Conservation (phyloP, 1,140 invertebrate genomes). For the Heliconius nattereri region DNA sequence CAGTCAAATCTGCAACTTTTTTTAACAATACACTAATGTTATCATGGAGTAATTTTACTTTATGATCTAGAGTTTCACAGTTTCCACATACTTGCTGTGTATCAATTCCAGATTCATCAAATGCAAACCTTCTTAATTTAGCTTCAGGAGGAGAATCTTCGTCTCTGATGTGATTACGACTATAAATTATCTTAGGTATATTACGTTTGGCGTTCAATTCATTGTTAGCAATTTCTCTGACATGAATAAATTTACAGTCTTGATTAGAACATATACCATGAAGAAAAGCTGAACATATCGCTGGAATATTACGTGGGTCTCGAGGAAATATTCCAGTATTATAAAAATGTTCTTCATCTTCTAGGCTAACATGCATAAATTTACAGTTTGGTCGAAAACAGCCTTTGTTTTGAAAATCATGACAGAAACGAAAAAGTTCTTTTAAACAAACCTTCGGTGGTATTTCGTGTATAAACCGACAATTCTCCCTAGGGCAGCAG, state of each 20-base stretch:
- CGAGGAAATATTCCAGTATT: conserved; percentile 62
- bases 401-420: conserved; percentile 76
- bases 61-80: conserved; percentile 71
- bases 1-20: conserved; percentile 71
- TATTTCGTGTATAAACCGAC: conserved; percentile 68
- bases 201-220: conserved; percentile 50
- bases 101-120: conserved; percentile 59
- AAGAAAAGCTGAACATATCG: conserved; percentile 61
- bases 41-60: conserved; percentile 73
- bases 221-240: conserved; percentile 53
- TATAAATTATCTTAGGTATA: conserved; percentile 54
- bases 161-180: conserved; percentile 56
- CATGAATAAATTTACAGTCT: conserved; percentile 64
- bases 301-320: conserved; percentile 46
- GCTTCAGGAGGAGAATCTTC: conserved; percentile 72
- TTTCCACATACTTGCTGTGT: conserved; percentile 60
- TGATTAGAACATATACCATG: conserved; percentile 59
- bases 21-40: conserved; percentile 75
- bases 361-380: conserved; percentile 64
- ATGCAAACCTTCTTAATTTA: conserved; percentile 68
- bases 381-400: conserved; percentile 72
- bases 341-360: conserved; percentile 72
- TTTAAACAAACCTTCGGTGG: conserved; percentile 63
- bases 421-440: conserved; percentile 72
- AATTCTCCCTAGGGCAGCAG: conserved; percentile 66